Percentiles rank a stretch among this genome's conserved stretches.
These are phyloP conservation scores for Philonicus albiceps DNA, from an alignment of 2,888 invertebrate species.

Conservation along the genomic window DNA sequence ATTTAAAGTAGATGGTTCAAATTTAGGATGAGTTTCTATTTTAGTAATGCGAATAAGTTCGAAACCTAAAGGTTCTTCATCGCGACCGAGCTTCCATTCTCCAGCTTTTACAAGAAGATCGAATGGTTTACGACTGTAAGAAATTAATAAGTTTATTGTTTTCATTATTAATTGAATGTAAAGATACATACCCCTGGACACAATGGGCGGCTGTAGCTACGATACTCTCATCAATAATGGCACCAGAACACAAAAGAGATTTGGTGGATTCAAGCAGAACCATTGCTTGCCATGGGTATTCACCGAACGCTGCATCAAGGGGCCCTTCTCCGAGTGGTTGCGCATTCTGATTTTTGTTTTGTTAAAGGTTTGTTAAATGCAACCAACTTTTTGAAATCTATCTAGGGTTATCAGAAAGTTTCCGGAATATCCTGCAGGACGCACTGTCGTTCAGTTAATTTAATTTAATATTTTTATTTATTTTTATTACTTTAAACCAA, in stretches of 20 bases:
- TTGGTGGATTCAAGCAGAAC: slow-evolving; percentile 75
- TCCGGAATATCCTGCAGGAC: not conserved
- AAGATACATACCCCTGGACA: slow-evolving; percentile 71
- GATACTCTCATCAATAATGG: slow-evolving; percentile 76
- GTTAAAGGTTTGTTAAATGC: not conserved
- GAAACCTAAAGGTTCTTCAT: slow-evolving; percentile 81
- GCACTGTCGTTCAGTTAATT: not conserved
- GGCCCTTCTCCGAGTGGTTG: slow-evolving; percentile 54
- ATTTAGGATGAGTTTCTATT: slow-evolving; percentile 76
- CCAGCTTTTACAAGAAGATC: slow-evolving; percentile 81
- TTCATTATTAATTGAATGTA: not conserved
- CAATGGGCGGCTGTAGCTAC: slow-evolving; percentile 83
- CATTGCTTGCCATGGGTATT: slow-evolving; percentile 90
- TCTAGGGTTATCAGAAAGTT: not conserved
- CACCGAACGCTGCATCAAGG: slow-evolving; percentile 76
- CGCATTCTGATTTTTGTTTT: slow-evolving; percentile 54
- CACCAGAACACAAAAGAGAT: slow-evolving; percentile 80
- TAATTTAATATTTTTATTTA: not conserved
- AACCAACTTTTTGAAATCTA: not conserved
- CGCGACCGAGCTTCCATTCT: slow-evolving; percentile 84
- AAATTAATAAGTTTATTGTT: not conserved
- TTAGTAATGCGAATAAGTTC: slow-evolving; percentile 77
- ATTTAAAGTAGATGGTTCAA: slow-evolving; percentile 68
- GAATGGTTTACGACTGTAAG: slow-evolving; percentile 67
- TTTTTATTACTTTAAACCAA: not conserved